These are phyloP conservation scores for Ophraella communa DNA, from an alignment of 2,888 invertebrate species.

Conservation along the genomic window DNA sequence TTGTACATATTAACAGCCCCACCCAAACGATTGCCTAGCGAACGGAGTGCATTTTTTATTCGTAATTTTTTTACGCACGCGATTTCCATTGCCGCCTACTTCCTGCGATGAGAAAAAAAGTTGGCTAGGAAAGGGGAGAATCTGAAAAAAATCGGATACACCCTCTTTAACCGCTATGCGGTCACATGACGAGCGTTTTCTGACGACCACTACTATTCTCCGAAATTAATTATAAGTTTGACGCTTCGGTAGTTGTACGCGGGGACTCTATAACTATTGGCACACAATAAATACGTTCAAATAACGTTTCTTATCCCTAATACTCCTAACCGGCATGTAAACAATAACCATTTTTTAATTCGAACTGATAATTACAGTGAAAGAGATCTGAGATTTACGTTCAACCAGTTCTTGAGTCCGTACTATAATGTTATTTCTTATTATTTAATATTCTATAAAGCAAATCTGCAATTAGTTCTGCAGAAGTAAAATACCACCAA, in stretches of 20 bases:
- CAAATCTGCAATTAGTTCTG: too few species aligned
- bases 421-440: too few species aligned
- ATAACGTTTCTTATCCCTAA: background rate
- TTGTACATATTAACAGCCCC: constrained; percentile 49
- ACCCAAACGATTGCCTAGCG: constrained; percentile 48
- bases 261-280: background rate
- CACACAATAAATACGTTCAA: background rate
- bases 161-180: constrained; percentile 41
- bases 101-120: constrained; percentile 43
- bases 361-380: too few species aligned
- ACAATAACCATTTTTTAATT: background rate
- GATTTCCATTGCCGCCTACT: constrained; percentile 54
- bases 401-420: too few species aligned
- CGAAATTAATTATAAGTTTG: constrained; percentile 30
- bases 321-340: background rate
- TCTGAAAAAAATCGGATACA: constrained; percentile 37
- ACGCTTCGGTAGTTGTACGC: constrained; percentile 18
- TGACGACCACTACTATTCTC: constrained; percentile 25
- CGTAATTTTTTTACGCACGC: constrained; percentile 58
- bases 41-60: constrained; percentile 55
- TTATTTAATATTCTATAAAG: too few species aligned
- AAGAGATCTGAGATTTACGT: too few species aligned
- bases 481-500: too few species aligned
- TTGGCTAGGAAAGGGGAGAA: constrained; percentile 33
- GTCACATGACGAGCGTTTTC: constrained; percentile 34